A percentile compares a stretch with the other conserved stretches of the same genome.
Evolutionary conservation across 2,113 vertebrate genomes (phyloP).

Genomic region (Alligator mississippiensis): DNA sequence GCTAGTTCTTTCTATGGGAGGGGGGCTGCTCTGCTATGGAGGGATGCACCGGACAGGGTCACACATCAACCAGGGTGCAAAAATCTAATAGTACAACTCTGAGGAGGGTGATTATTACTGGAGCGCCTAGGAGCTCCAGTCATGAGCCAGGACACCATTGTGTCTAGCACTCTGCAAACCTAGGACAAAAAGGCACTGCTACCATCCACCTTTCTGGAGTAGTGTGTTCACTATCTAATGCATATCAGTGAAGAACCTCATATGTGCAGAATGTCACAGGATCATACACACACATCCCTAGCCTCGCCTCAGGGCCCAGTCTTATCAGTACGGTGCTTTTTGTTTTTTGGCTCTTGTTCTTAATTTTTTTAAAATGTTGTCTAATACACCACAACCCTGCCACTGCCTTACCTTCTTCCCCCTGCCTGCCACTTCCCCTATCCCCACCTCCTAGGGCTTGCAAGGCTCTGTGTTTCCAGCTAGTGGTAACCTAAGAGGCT

Average conservation of each 20-base stretch:
- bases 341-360: neutral
- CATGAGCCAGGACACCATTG: neutral
- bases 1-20: too few relatives aligned
- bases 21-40: too few relatives aligned
- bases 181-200: neutral
- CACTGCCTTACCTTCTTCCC: neutral
- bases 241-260: neutral
- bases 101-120: neutral
- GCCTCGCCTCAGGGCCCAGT: accelerated
- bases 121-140: neutral
- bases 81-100: too few relatives aligned
- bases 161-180: neutral
- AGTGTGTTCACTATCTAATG: accelerated
- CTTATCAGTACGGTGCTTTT: accelerated
- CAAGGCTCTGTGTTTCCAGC: neutral
- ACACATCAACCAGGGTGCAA: too few relatives aligned
- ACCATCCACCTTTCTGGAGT: neutral
- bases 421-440: neutral
- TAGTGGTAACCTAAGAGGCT: accelerated
- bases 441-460: neutral
- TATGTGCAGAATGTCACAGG: accelerated
- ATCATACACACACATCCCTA: neutral
- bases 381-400: neutral
- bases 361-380: accelerated
- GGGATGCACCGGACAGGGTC: too few relatives aligned